Base-by-base conservation (phyloP, 2,888 invertebrate genomes). In the Caenorhabditis becei region DNA sequence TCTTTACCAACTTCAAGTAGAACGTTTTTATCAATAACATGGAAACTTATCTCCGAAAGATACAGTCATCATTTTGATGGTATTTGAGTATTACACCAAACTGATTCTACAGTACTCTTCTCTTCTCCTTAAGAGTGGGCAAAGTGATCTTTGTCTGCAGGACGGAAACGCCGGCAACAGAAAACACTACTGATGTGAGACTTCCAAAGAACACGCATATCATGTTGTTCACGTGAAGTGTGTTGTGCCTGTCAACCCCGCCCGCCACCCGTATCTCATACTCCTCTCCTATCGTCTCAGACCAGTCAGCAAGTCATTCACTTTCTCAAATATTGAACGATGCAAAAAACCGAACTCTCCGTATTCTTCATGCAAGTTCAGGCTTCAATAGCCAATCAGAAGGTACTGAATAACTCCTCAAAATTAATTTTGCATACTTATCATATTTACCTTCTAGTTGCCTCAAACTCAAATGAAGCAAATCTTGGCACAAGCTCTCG, bases 401-500 rank as follows among this genome's bases (percentile, higher is more conserved):
- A 71, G 62, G 71, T n/a, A n/a, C n/a, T n/a, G n/a, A n/a, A n/a
- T n/a, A n/a, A n/a, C n/a, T n/a, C n/a, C n/a, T n/a, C n/a, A n/a
- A n/a, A n/a, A n/a, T n/a, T n/a, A n/a, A n/a, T n/a, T n/a, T n/a
- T n/a, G n/a, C n/a, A n/a, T n/a, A n/a, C n/a, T n/a, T n/a, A n/a
- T 14, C 10, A 41, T 10, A 10, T 3, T 3, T 10, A 41, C 41
- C 16, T 47, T 37, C 65, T 37, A 63, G 66, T 8, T 65, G 4
- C 32, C 10, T 32, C 32, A 32, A 80, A 58, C 71, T 18, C 77
- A 80, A 75, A 54, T 58, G 47, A 59, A 65, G 32, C 80, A 80
- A 77, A 67, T 80, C 20, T 16, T 80, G n/a, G 80, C 80, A 7
- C 80, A 80, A 32, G 80, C 71, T 16, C 32, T 80, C 1, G 70